Evolutionary conservation across 2,113 vertebrate species (phyloP).

Genomic region (Varanus salvator): DNA sequence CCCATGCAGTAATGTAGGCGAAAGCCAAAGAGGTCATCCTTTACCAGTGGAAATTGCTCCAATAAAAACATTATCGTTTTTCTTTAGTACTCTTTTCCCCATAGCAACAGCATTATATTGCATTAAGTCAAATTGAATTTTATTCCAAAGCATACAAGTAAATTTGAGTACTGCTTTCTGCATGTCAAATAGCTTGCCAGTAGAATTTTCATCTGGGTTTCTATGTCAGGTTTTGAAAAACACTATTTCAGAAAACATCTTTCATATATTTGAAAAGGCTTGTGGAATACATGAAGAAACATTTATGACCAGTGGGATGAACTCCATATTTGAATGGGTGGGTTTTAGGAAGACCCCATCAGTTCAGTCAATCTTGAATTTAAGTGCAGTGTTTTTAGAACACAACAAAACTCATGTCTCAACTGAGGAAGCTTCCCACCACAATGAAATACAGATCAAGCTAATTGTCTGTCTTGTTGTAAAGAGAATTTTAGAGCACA

Average conservation of each 20-base stretch:
- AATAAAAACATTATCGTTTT: neutral
- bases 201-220: constrained; percentile 23
- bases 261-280: neutral
- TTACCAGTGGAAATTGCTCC: constrained; percentile 7
- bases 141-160: constrained; percentile 45
- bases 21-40: constrained; percentile 20
- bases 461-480: neutral
- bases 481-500: neutral
- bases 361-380: neutral
- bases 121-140: constrained; percentile 39
- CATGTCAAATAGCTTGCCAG: constrained; percentile 47
- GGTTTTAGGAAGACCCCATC: neutral
- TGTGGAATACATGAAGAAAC: neutral
- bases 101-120: constrained; percentile 32
- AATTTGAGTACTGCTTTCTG: constrained; percentile 39
- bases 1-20: constrained; percentile 45
- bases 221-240: neutral
- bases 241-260: neutral
- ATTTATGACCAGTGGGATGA: neutral
- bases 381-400: neutral
- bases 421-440: neutral
- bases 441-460: neutral
- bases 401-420: neutral
- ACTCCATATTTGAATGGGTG: neutral
- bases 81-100: constrained; percentile 27